Conservation (phyloP, 2,888 invertebrate species). For the Xestia rhomboidea region DNA sequence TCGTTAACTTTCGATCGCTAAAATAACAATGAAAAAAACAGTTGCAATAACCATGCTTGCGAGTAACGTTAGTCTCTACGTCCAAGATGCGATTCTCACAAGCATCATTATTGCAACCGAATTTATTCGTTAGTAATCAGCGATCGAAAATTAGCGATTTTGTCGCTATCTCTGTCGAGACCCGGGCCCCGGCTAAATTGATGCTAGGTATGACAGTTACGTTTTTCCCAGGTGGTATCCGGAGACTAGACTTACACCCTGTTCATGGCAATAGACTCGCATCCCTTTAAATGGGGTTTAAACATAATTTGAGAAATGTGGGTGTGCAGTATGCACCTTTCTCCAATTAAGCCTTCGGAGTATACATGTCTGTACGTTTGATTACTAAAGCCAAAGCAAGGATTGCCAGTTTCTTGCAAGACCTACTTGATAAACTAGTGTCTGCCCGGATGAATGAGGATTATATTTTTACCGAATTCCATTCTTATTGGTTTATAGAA, state of each 20-base stretch:
- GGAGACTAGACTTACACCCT: background rate
- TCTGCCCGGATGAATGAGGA: background rate
- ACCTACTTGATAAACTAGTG: background rate
- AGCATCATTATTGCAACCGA: too few species aligned
- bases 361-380: background rate
- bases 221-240: background rate
- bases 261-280: background rate
- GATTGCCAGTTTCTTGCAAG: background rate
- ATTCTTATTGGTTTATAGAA: background rate
- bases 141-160: too few species aligned
- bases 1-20: too few species aligned
- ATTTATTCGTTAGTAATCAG: too few species aligned
- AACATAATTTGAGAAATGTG: background rate
- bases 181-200: background rate
- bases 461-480: background rate
- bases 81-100: too few species aligned
- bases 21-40: too few species aligned
- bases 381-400: background rate
- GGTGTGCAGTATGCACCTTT: background rate
- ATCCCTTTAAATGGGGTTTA: background rate
- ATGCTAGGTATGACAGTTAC: background rate
- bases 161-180: too few species aligned
- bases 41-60: too few species aligned
- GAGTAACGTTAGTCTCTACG: too few species aligned
- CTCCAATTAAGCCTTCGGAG: background rate